Base-by-base conservation (phyloP, 2,888 invertebrate genomes). In the Drosophila multiciliata region DNA sequence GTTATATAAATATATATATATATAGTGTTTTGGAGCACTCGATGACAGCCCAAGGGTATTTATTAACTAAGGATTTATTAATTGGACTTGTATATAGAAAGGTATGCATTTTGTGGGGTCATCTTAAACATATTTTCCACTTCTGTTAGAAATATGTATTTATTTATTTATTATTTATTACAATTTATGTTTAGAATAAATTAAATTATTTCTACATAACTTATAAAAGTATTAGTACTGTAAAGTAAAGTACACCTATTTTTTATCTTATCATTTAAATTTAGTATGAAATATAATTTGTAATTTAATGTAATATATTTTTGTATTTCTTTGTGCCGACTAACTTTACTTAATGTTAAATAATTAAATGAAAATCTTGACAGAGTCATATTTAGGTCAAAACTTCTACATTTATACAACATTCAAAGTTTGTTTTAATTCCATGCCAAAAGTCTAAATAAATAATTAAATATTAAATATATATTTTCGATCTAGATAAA, bases 21-120 rank as follows among this genome's bases (percentile, higher is more conserved):
- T 29, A 29, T 80, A 83, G 80, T 74, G 62, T 64, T 59, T 69
- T 73, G 45, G 45, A 35, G 64, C 64, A 72, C 59, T 61, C 50
- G 64, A 76, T 76, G 77, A 73, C 68, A 77, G 45, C 45, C 3
- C 45, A 23, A 23, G 65, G 40, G 53, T 8, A 48, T 58, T n/a
- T 55, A 29, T 38, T 40, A 35, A 11, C 12, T 38, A 11, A 29
- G 32, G 32, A 23, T 15, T 33, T 29, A 17, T 20, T 2, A 12
- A 29, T 26, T 20, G 49, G 58, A 69, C 20, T 4, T 15, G 11
- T 11, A 20, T 23, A 29, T 23, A 32, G 33, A 74, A 80, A 85
- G 86, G 86, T 86, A 86, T 66, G 73, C 66, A 70, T 66, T 38
- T 74, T 49, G 9, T 6, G 23, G 8, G 29, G 4, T 5, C 45